Conservation (phyloP, 64 coral and sea anemone genomes). For the Catalaphyllia jardinei region DNA sequence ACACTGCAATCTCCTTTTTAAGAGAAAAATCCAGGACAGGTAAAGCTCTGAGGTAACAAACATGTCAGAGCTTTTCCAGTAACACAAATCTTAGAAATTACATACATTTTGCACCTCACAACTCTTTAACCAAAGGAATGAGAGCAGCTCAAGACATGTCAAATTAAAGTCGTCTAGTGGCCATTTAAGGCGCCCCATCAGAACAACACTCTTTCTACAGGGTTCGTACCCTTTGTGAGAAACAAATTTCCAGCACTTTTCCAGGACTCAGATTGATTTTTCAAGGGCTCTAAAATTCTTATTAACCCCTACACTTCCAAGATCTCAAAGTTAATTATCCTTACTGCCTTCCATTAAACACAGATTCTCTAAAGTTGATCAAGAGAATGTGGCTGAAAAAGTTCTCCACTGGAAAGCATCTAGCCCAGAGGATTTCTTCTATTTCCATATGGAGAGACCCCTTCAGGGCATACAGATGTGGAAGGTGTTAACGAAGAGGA, state of each 20-base stretch:
- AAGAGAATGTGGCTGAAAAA: constrained; percentile 29
- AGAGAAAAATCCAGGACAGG: no score
- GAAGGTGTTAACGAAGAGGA: no score
- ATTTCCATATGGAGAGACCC: constrained; percentile 32
- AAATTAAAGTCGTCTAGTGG: not conserved
- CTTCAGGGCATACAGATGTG: not conserved
- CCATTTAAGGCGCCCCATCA: not conserved
- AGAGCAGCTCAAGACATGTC: not conserved
- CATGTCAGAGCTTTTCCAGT: no score
- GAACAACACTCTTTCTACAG: not conserved
- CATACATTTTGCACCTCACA: no score
- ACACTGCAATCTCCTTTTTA: no score
- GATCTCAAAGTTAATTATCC: constrained; percentile 29
- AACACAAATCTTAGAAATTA: no score
- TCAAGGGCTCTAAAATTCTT: no score
- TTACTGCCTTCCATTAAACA: not conserved
- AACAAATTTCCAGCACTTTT: not conserved
- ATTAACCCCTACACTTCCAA: no score
- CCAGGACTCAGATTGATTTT: no score
- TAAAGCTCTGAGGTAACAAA: no score
- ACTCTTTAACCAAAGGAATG: not conserved
- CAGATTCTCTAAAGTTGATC: constrained; percentile 22
- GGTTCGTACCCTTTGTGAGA: constrained; percentile 3
- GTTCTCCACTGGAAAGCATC: not conserved
- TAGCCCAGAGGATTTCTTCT: constrained; percentile 26